phyloP scores from a whole-genome alignment of 2,888 invertebrate species.

The Mystacides longicornis region DNA sequence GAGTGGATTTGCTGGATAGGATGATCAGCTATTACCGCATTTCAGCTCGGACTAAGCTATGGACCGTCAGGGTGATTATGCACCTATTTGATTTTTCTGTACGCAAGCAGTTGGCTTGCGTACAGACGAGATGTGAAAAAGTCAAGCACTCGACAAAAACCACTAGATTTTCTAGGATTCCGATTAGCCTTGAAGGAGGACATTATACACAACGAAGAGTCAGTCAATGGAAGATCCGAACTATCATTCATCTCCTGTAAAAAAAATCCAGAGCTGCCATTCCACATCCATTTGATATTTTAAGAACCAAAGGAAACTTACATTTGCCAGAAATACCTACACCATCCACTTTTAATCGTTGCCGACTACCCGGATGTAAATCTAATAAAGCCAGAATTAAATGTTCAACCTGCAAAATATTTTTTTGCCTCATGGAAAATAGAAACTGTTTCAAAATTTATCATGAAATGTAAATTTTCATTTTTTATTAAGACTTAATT shows the following conservation, averaged over 20 bases:
- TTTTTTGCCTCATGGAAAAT: neutral
- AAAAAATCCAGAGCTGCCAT: neutral
- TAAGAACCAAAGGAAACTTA: neutral
- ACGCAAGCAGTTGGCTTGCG: neutral
- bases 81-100: neutral
- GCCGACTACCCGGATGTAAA: neutral
- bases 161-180: too few species aligned
- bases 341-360: neutral
- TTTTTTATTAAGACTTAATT: neutral
- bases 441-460: neutral
- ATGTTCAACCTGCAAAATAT: neutral
- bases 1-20: neutral
- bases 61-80: neutral
- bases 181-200: too few species aligned
- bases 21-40: neutral
- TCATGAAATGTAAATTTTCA: slow-evolving; percentile 2
- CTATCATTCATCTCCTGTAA: too few species aligned
- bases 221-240: too few species aligned
- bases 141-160: too few species aligned
- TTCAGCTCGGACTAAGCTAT: neutral
- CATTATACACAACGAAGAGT: too few species aligned
- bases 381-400: neutral
- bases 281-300: neutral
- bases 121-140: neutral
- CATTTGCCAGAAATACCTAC: slow-evolving; percentile 2